Conservation (phyloP, 2,797 vertebrate genomes). For the Eupleurogrammus muticus region DNA sequence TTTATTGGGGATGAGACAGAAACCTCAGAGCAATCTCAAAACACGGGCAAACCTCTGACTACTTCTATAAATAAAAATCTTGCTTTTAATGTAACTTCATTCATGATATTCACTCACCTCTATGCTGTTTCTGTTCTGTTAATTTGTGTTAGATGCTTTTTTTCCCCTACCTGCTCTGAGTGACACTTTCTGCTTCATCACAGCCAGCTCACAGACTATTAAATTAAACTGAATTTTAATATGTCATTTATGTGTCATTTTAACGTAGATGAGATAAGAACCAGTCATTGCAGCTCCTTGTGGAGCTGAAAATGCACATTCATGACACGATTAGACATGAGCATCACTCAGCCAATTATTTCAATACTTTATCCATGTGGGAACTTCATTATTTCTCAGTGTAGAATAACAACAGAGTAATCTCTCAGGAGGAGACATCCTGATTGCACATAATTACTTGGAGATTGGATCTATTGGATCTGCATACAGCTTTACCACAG, state of each 20-base stretch:
- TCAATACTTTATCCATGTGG: conserved; percentile 1
- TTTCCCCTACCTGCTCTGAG: not conserved
- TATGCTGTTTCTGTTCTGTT: not conserved
- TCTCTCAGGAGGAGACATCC: not conserved
- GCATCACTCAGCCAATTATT: conserved; percentile 10
- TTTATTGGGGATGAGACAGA: not conserved
- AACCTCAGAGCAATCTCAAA: not conserved
- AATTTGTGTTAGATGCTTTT: not conserved
- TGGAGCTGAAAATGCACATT: not conserved
- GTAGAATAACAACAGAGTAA: not conserved
- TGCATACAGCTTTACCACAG: no score
- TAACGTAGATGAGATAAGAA: conserved; percentile 1
- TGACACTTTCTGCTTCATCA: conserved; percentile 19
- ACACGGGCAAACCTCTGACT: not conserved
- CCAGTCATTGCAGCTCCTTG: conserved; percentile 22
- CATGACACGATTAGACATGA: not conserved
- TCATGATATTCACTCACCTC: not conserved
- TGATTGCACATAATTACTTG: not conserved
- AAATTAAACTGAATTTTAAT: conserved; percentile 10
- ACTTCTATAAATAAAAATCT: not conserved
- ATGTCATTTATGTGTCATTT: not conserved
- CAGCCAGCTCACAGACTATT: conserved; percentile 7
- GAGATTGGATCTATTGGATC: no score
- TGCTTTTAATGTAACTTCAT: not conserved
- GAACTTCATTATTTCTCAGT: conserved; percentile 12